Conservation (phyloP, 2,113 vertebrate genomes). For the Xenopus laevis region DNA sequence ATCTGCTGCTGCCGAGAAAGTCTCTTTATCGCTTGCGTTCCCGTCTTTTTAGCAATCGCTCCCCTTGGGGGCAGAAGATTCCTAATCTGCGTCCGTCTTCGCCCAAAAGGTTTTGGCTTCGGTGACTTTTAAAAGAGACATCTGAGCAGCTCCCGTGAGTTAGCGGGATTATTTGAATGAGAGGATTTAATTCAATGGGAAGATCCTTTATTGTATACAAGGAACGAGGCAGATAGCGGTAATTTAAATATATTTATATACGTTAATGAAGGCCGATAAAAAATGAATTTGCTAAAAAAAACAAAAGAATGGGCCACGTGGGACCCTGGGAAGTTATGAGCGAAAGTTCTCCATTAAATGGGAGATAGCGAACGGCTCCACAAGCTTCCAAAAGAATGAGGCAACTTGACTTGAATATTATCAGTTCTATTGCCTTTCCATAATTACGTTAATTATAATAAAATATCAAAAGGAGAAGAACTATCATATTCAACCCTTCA, state of each 20-base stretch:
- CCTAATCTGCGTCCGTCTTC: slow-evolving; percentile 40
- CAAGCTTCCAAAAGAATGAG: no score
- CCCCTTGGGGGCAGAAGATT: slow-evolving; percentile 45
- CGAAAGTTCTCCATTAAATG: not conserved
- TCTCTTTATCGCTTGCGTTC: slow-evolving; percentile 56
- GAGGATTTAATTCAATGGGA: not conserved
- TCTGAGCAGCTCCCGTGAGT: slow-evolving; percentile 52
- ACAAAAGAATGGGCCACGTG: slow-evolving; percentile 6
- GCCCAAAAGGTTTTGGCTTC: slow-evolving; percentile 43
- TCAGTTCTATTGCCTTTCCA: no score
- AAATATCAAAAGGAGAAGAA: no score
- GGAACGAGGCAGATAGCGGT: not conserved
- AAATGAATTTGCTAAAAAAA: slow-evolving; percentile 8
- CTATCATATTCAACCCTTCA: no score
- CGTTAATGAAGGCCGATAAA: slow-evolving; percentile 27
- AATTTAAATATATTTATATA: slow-evolving; percentile 29
- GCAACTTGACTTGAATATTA: no score
- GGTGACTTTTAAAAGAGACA: slow-evolving; percentile 55
- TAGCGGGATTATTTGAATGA: slow-evolving; percentile 3
- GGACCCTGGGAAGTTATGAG: not conserved
- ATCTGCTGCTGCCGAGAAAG: slow-evolving; percentile 60
- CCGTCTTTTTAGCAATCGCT: slow-evolving; percentile 46
- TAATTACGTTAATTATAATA: no score
- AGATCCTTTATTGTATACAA: slow-evolving; percentile 8
- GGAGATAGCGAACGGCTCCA: no score